These are phyloP conservation scores for Pocillopora verrucosa DNA, from an alignment of 64 coral and sea anemone species.

Conservation along the genomic window DNA sequence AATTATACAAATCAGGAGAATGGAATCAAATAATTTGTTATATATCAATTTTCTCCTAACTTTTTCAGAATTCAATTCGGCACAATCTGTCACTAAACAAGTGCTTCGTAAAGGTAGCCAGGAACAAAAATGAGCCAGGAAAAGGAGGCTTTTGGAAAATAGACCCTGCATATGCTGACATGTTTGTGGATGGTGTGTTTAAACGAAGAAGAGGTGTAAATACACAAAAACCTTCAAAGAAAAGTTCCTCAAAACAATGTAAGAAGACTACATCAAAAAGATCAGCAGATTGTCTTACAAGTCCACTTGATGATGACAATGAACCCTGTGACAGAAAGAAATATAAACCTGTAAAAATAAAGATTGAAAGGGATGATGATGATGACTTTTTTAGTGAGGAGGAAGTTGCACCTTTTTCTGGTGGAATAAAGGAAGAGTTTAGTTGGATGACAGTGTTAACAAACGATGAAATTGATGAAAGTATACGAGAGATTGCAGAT, in stretches of 20 bases:
- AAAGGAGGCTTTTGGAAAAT: slow-evolving; percentile 98
- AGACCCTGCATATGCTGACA: slow-evolving; percentile 90
- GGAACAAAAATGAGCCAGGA: slow-evolving; percentile 91
- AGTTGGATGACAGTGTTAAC: slow-evolving; percentile 88
- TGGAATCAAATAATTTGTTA: too few relatives aligned
- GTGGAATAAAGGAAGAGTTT: slow-evolving; percentile 86
- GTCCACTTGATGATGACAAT: slow-evolving; percentile 9
- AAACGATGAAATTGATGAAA: slow-evolving; percentile 83
- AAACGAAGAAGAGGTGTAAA: slow-evolving; percentile 85
- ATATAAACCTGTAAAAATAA: slow-evolving; percentile 51
- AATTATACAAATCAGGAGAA: too few relatives aligned
- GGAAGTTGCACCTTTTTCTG: slow-evolving; percentile 87
- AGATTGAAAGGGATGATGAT: slow-evolving; percentile 53
- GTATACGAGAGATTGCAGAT: slow-evolving; percentile 87
- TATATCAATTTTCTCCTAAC: background rate
- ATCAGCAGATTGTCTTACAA: slow-evolving; percentile 19
- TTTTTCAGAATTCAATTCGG: slow-evolving; percentile 89
- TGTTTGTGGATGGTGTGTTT: slow-evolving; percentile 99
- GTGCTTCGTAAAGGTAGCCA: slow-evolving; percentile 93
- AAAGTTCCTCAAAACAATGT: slow-evolving; percentile 48
- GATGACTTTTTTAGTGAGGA: slow-evolving; percentile 66
- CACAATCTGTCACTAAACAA: slow-evolving; percentile 99
- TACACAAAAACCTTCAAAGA: slow-evolving; percentile 84
- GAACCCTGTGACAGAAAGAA: slow-evolving; percentile 50
- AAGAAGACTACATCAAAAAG: slow-evolving; percentile 57